phyloP scores from a whole-genome alignment of 1,140 invertebrate genomes.

The Paracyclopina nana region DNA sequence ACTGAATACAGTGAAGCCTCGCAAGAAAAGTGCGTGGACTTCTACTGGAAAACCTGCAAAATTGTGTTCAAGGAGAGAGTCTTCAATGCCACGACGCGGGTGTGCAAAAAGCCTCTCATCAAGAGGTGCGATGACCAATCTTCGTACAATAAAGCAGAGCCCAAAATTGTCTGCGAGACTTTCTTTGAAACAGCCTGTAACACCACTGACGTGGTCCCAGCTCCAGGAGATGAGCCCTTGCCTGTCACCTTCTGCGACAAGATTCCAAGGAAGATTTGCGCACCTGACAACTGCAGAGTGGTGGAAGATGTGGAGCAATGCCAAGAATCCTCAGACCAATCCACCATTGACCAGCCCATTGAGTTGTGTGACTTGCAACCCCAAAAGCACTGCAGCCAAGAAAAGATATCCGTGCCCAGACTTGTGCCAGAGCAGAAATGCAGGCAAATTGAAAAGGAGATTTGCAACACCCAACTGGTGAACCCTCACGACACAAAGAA shows the following conservation, averaged over 20 bases:
- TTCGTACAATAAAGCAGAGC: background rate
- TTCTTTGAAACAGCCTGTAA: background rate
- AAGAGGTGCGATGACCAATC: background rate
- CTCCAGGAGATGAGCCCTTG: background rate
- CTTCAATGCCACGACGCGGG: background rate
- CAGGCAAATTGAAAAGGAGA: background rate
- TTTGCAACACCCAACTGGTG: background rate
- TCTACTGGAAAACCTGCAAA: background rate
- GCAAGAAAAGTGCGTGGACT: background rate
- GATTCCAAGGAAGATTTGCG: background rate
- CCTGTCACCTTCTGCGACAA: background rate
- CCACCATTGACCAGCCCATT: background rate
- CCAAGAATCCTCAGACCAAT: background rate
- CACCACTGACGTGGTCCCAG: background rate
- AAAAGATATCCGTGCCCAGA: background rate
- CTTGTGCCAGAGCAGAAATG: background rate
- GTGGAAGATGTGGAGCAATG: background rate
- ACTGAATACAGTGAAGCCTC: background rate
- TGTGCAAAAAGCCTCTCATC: background rate
- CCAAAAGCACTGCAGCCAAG: background rate
- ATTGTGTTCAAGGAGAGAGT: background rate
- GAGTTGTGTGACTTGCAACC: background rate
- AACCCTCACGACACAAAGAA: background rate
- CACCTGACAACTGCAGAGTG: background rate
- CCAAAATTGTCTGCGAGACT: background rate